A percentile compares a stretch with the other conserved stretches of the same genome.
phyloP scores from a whole-genome alignment of 2,797 vertebrate species.

The Characodon lateralis region DNA sequence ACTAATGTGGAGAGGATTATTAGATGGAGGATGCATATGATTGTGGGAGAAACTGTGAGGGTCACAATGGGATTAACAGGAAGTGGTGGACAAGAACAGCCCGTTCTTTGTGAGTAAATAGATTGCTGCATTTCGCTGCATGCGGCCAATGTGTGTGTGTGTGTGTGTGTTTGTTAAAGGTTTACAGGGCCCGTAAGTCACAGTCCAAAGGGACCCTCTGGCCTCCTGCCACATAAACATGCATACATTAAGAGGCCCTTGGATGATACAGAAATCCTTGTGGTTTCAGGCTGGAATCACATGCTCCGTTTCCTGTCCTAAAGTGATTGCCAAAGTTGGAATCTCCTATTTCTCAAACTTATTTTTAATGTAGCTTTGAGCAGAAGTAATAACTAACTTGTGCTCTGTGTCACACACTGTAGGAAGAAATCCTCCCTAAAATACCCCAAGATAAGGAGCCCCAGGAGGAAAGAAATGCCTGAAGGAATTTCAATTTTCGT shows the following conservation, averaged over 20 bases:
- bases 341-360: not conserved
- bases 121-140: conserved; percentile 51
- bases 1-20: not conserved
- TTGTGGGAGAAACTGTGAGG: not conserved
- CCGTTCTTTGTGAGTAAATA: conserved; percentile 67
- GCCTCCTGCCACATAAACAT: conserved; percentile 45
- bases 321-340: conserved; percentile 3
- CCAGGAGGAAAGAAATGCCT: conserved; percentile 2
- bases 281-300: conserved; percentile 16
- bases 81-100: conserved; percentile 48
- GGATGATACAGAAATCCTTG: conserved; percentile 34
- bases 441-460: conserved; percentile 16
- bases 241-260: conserved; percentile 25
- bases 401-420: not conserved
- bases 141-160: conserved; percentile 18
- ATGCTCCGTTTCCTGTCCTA: conserved; percentile 31
- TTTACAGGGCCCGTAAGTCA: conserved; percentile 39
- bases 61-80: conserved; percentile 58
- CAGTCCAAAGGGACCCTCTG: conserved; percentile 26
- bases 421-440: conserved; percentile 20
- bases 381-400: conserved; percentile 5
- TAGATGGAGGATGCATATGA: not conserved
- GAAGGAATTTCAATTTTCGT: conserved; percentile 11
- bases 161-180: conserved; percentile 20
- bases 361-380: not conserved